Base-by-base conservation (phyloP, 2,113 vertebrate species). In the Trinectes maculatus region DNA sequence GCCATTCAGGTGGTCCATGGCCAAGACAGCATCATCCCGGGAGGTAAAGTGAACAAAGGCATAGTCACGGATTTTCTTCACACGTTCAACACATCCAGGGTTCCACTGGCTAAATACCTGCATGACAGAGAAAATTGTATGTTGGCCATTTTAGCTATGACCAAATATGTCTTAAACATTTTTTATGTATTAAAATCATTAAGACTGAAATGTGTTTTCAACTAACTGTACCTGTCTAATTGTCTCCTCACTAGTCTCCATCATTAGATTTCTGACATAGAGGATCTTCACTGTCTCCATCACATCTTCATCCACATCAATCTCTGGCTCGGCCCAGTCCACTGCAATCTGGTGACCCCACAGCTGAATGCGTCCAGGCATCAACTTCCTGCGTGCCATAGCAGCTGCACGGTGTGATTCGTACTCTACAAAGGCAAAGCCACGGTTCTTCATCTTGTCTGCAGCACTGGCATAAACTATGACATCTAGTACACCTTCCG, bases 221-320 rank as follows among this genome's bases (percentile, higher is more conserved):
- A 8, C 8, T 26, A 11, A 19, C 11, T 63, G 71, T 26, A 95
- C 94, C 88, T 95, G 94, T 89, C 95, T 94, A 74, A 99, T 96
- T 6, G 92, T 94, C 85, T 99, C 98, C 88, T 99, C 98, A 0
- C 94, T 94, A 58, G 98, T 99, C 90, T 99, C 98, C 71, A 99
- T 99, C 98, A 99, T 99, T 65, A 99, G 94, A 91, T 99, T 99
- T 39, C 98, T 93, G 68, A 99, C 98, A 1, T 99, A 99, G 25
- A 99, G 95, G 80, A 99, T 99, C 91, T 99, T 99, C 57, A 99
- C 97, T 0, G 98, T 99, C 81, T 99, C 97, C 98, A 99, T 99
- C 43, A 99, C 94, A 0, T 99, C 96, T 93, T 98, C 97, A 6
- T 99, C 98, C 39, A 99, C 98, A 37, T 99, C 97, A 19, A 99